phyloP scores from a whole-genome alignment of 2,797 vertebrate species.

The Cygnus olor region DNA sequence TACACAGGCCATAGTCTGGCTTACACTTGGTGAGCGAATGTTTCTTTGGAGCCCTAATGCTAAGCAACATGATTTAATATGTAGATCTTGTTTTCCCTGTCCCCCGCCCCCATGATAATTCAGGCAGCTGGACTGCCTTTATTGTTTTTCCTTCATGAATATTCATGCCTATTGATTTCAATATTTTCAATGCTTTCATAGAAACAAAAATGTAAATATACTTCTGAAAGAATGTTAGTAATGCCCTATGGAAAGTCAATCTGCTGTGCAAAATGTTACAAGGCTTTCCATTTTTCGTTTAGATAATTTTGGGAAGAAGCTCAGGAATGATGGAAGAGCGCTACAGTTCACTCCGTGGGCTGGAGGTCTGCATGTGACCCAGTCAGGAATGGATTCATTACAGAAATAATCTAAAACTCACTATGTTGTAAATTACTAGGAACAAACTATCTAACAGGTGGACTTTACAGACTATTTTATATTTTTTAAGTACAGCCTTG shows the following conservation, averaged over 20 bases:
- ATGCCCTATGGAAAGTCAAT: neutral
- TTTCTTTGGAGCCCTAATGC: neutral
- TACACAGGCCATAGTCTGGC: accelerated
- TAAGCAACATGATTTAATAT: neutral
- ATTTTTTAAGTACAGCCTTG: neutral
- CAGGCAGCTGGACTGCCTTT: neutral
- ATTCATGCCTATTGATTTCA: neutral
- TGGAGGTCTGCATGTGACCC: neutral
- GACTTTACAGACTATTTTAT: neutral
- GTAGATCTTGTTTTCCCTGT: neutral
- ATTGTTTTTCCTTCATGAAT: neutral
- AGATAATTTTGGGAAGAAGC: neutral
- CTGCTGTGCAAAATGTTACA: neutral
- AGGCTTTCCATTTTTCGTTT: neutral
- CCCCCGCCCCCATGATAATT: neutral
- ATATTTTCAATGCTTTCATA: slow-evolving; percentile 7
- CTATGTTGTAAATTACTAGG: neutral
- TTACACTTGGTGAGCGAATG: neutral
- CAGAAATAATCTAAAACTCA: neutral
- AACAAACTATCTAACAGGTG: neutral
- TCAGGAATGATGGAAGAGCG: neutral
- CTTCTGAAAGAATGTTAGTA: slow-evolving; percentile 30
- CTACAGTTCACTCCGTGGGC: neutral
- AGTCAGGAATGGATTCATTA: neutral
- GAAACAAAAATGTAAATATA: slow-evolving; percentile 6